Percentiles rank a stretch among this genome's conserved stretches.
Evolutionary conservation across 1,140 invertebrate species (phyloP).

Genomic region (Zophobas morio): DNA sequence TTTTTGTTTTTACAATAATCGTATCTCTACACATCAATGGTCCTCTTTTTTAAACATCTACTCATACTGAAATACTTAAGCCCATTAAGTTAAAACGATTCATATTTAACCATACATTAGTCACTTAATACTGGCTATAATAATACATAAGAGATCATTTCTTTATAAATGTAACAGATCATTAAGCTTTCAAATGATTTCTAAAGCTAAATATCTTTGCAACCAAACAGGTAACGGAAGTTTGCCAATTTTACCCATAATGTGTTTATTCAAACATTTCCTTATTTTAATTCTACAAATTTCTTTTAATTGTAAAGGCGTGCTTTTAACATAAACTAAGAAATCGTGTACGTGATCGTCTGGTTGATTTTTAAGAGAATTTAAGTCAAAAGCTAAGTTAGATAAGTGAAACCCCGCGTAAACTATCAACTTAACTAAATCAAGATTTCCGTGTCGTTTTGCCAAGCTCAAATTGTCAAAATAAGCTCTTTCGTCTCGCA

Average conservation of each 20-base stretch:
- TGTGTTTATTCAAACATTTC: constrained; percentile 57
- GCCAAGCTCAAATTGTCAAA: constrained; percentile 68
- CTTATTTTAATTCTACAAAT: constrained; percentile 68
- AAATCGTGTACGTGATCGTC: constrained; percentile 62
- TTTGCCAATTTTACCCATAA: constrained; percentile 63
- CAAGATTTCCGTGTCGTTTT: constrained; percentile 65
- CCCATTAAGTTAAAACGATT: background rate
- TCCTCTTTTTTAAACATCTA: constrained; percentile 28
- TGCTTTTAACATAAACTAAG: constrained; percentile 64
- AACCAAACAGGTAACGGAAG: constrained; percentile 65
- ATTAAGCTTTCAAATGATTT: constrained; percentile 54
- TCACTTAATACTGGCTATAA: constrained; percentile 9
- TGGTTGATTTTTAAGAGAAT: constrained; percentile 58
- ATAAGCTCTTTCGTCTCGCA: constrained; percentile 60
- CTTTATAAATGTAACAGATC: background rate
- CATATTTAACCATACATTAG: background rate
- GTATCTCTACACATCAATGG: constrained; percentile 21
- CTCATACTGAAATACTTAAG: constrained; percentile 23
- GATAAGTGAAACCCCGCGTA: constrained; percentile 64
- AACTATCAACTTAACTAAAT: constrained; percentile 63
- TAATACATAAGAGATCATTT: constrained; percentile 26
- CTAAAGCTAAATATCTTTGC: constrained; percentile 63
- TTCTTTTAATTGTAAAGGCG: constrained; percentile 68
- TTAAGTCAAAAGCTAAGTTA: constrained; percentile 61
- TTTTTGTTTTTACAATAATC: background rate